Evolutionary conservation across 1,140 invertebrate species (phyloP).

Genomic region (Drosophila insularis): DNA sequence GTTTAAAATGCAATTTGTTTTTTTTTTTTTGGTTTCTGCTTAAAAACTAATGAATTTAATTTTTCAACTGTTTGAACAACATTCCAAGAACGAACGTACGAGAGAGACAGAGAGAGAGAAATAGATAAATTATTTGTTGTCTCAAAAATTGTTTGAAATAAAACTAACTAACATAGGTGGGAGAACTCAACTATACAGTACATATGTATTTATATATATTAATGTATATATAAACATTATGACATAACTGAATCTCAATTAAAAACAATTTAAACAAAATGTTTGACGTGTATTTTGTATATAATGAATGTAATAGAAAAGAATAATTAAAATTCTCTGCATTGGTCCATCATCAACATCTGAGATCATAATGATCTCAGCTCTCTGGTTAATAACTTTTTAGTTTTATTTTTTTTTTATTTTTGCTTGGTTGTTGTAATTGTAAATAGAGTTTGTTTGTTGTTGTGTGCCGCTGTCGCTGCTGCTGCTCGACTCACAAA

Average conservation of each 20-base stretch:
- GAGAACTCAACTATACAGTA: constrained; percentile 71
- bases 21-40: constrained; percentile 51
- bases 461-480: constrained; percentile 35
- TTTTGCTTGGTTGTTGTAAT: constrained; percentile 79
- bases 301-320: constrained; percentile 45
- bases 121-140: not conserved
- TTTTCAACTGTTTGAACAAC: constrained; percentile 54
- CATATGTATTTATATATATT: not conserved
- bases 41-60: constrained; percentile 58
- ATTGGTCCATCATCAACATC: constrained; percentile 21
- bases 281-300: constrained; percentile 31
- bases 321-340: constrained; percentile 8
- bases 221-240: constrained; percentile 16
- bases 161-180: constrained; percentile 69
- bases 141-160: constrained; percentile 44
- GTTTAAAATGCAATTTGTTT: constrained; percentile 78
- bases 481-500: constrained; percentile 54
- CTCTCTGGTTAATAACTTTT: not conserved
- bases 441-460: constrained; percentile 2
- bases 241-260: constrained; percentile 61
- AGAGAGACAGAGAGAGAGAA: constrained; percentile 35
- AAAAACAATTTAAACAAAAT: constrained; percentile 63
- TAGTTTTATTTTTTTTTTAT: not conserved
- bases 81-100: constrained; percentile 60
- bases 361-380: not conserved